phyloP scores from a whole-genome alignment of 2,113 vertebrate genomes.

The Hymenochirus boettgeri region DNA sequence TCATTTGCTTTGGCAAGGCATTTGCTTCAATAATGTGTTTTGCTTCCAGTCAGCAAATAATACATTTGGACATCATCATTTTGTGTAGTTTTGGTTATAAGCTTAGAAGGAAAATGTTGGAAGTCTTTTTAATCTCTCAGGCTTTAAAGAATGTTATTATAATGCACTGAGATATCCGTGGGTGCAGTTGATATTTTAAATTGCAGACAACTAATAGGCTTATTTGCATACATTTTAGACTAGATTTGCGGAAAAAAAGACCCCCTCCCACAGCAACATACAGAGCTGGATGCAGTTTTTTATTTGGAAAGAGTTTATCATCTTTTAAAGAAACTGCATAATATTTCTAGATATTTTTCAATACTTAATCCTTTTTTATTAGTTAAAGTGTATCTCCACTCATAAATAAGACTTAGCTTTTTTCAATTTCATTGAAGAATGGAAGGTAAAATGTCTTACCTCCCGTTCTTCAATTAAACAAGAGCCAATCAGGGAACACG shows the following conservation, averaged over 20 bases:
- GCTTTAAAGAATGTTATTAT: constrained; percentile 25
- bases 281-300: no score
- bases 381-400: no score
- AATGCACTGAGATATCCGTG: neutral
- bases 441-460: no score
- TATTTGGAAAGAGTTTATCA: no score
- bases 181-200: constrained; percentile 20
- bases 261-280: neutral
- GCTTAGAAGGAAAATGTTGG: constrained; percentile 27
- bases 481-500: no score
- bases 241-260: neutral
- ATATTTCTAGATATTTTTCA: no score
- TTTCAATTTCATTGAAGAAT: no score
- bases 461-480: no score
- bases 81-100: neutral
- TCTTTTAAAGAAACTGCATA: no score
- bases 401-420: no score
- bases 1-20: neutral
- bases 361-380: no score
- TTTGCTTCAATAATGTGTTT: neutral
- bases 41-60: constrained; percentile 15
- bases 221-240: constrained; percentile 21
- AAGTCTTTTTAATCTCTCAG: constrained; percentile 17
- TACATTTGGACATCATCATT: constrained; percentile 5
- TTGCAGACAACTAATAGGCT: constrained; percentile 14